Base-by-base conservation (phyloP, 2,888 invertebrate species). In the Seira ritae region DNA sequence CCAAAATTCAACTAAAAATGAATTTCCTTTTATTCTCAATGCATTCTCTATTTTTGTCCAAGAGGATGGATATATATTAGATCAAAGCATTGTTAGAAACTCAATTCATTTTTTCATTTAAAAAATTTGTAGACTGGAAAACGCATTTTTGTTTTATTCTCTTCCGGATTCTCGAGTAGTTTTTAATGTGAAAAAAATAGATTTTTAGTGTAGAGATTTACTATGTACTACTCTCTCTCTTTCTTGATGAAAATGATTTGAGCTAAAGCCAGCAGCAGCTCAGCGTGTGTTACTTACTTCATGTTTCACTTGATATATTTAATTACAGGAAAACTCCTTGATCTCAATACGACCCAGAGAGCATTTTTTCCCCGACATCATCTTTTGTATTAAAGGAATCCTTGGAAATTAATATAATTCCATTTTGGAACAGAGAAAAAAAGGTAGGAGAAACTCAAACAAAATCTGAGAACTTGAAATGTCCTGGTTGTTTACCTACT, bases 241-340 rank as follows among this genome's bases (percentile, higher is more conserved):
- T 31, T 31, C 31, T 31, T 4, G 8, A 31, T 31, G 31, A 31
- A 31, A 31, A 31, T 31, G 31, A 31, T 31, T 31, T 2, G 31
- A 31, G 31, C n/a, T n/a, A n/a, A n/a, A n/a, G n/a, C n/a, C n/a
- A n/a, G n/a, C n/a, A 31, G 31, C 31, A 17, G 55, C 55, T 55
- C 55, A 55, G 55, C 55, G 55, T 55, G 55, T 55, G 55, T 55
- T 55, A 55, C 42, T n/a, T 31, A 31, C 31, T 31, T 31, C 31
- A 31, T 31, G 31, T 31, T 31, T 74, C 74, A 74, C 50, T 66
- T 74, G 66, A 68, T 76, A 76, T 67, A 76, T 76, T 76, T 76
- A 76, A 76, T 76, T 76, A 76, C 76, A 76, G 55, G 67, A 68
- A 55, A 76, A 68, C 76, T 68, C 76, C 76, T 76, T 76, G 68